A percentile compares a stretch with the other conserved stretches of the same genome.
These are phyloP conservation scores for Oreohelix idahoensis DNA, from an alignment of 1,140 invertebrate species.

Conservation along the genomic window DNA sequence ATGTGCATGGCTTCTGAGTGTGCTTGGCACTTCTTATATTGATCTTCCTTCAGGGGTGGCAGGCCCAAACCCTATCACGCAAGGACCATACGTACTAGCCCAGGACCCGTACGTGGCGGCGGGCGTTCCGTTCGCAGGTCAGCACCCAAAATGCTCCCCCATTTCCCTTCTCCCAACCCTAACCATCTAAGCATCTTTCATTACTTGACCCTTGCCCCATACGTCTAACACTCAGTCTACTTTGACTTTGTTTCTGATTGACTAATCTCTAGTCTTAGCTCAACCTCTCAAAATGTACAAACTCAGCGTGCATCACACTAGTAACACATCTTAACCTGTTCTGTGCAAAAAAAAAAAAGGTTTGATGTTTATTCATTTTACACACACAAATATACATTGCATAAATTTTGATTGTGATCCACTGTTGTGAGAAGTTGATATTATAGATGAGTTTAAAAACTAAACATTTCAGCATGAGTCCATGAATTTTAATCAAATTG, in stretches of 20 bases:
- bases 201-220: no score
- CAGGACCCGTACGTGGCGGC: slow-evolving; percentile 43
- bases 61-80: slow-evolving; percentile 41
- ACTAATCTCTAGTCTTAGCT: neutral
- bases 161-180: neutral
- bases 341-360: no score
- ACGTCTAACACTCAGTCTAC: slow-evolving; percentile 1
- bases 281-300: no score
- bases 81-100: slow-evolving; percentile 41
- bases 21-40: slow-evolving; percentile 37
- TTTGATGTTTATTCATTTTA: no score
- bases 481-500: no score
- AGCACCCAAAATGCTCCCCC: slow-evolving; percentile 21
- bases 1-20: slow-evolving; percentile 43
- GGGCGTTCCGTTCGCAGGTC: slow-evolving; percentile 43
- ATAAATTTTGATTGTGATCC: no score
- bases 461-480: no score
- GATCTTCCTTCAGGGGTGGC: slow-evolving; percentile 40
- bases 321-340: no score
- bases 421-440: no score
- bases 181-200: neutral
- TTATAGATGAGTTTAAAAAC: no score
- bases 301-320: no score
- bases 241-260: neutral
- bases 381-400: no score